Percentiles rank a stretch among this genome's conserved stretches.
Conservation (phyloP, 2,888 invertebrate genomes). For the Muschampia plurimacula region DNA sequence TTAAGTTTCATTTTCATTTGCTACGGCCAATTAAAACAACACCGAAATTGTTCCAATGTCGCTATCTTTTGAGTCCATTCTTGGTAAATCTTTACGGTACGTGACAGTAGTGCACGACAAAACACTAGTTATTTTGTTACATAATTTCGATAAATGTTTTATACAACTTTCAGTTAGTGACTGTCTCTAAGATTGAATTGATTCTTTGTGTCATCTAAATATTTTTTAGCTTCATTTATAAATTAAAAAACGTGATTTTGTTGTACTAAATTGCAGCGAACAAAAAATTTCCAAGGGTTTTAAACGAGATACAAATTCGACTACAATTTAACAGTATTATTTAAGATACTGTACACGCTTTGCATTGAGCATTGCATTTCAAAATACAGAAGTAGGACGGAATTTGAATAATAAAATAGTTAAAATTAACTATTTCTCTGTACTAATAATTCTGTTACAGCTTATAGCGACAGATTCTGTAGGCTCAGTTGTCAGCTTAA, state of each 20-base stretch:
- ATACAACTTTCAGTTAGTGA: neutral
- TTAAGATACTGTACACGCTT: no score
- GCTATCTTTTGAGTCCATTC: conserved; percentile 17
- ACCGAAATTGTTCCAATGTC: conserved; percentile 38
- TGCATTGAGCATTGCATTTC: no score
- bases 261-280: no score
- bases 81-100: conserved; percentile 52
- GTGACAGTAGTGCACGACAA: conserved; percentile 53
- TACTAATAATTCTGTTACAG: no score
- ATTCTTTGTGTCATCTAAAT: neutral
- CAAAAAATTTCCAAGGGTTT: no score
- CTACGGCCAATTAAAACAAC: conserved; percentile 40
- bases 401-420: no score
- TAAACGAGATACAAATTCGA: no score
- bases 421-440: no score
- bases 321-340: no score
- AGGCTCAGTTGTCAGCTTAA: neutral
- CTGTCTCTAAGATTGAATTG: neutral
- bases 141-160: conserved; percentile 11
- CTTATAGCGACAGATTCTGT: neutral
- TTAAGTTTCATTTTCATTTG: conserved; percentile 45
- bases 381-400: no score
- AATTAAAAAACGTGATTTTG: neutral
- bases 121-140: conserved; percentile 35
- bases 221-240: neutral